Percentiles rank a stretch among this genome's conserved stretches.
Evolutionary conservation across 2,888 invertebrate species (phyloP).

Genomic region (Thera obeliscata): DNA sequence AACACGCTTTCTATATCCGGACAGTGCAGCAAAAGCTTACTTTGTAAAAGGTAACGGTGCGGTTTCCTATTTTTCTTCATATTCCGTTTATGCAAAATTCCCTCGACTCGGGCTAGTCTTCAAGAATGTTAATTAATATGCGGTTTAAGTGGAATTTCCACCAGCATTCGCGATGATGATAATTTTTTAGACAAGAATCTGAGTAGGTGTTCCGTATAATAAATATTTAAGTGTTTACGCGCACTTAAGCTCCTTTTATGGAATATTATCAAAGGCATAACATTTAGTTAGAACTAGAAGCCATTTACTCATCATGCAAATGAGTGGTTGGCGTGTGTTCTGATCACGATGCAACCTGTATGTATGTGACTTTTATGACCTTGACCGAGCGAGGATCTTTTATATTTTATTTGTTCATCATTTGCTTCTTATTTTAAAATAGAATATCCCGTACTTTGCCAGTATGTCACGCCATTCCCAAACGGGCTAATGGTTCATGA

Average conservation of each 20-base stretch:
- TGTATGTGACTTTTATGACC: slow-evolving; percentile 11
- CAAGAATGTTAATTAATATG: slow-evolving; percentile 32
- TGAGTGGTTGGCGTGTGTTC: slow-evolving; percentile 19
- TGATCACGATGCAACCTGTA: slow-evolving; percentile 18
- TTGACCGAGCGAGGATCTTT: not conserved
- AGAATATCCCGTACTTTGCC: not conserved
- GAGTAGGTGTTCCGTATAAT: slow-evolving; percentile 7
- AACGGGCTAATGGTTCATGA: not conserved
- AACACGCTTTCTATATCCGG: slow-evolving; percentile 20
- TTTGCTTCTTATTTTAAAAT: not conserved
- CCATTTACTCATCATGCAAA: slow-evolving; percentile 21
- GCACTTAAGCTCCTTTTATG: slow-evolving; percentile 10
- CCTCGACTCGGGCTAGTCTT: slow-evolving; percentile 18
- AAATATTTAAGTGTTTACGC: slow-evolving; percentile 12
- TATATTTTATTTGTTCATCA: not conserved
- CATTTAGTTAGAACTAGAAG: slow-evolving; percentile 17
- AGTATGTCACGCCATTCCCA: no score
- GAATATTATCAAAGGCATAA: slow-evolving; percentile 17
- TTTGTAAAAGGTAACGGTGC: slow-evolving; percentile 33
- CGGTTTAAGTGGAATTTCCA: slow-evolving; percentile 18
- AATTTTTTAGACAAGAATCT: slow-evolving; percentile 27
- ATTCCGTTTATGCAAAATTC: slow-evolving; percentile 34
- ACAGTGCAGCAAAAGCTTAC: slow-evolving; percentile 25
- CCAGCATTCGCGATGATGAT: slow-evolving; percentile 19
- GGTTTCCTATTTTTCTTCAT: slow-evolving; percentile 35